Conservation (phyloP, 1,140 invertebrate species). For the Drosophila pruinosa region DNA sequence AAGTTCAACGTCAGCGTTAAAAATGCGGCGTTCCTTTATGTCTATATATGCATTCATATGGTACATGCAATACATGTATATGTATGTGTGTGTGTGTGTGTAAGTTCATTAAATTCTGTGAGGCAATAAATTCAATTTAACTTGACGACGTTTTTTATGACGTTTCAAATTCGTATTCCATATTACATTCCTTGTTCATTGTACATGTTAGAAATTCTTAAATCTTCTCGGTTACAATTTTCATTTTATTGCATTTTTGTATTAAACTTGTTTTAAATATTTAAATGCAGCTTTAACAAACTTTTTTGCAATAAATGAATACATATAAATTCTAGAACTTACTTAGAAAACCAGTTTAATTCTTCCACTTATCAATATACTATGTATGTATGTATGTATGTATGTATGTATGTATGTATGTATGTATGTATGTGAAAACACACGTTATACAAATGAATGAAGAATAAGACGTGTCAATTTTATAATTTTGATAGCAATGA, state of each 20-base stretch:
- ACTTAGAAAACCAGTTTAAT: not conserved
- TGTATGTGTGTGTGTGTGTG: slow-evolving; percentile 1
- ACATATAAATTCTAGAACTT: not conserved
- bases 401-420: no score
- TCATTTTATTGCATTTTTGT: not conserved
- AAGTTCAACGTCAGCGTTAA: slow-evolving; percentile 15
- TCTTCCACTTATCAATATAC: no score
- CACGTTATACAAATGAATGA: no score
- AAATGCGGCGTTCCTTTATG: slow-evolving; percentile 42
- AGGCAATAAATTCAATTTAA: slow-evolving; percentile 62
- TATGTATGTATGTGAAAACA: no score
- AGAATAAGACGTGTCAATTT: no score
- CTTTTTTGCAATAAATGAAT: not conserved
- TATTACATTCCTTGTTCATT: not conserved
- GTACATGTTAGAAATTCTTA: not conserved
- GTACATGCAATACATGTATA: not conserved
- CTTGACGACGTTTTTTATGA: slow-evolving; percentile 22
- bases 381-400: no score
- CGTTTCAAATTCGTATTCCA: slow-evolving; percentile 14
- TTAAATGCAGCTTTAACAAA: not conserved
- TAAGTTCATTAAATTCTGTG: slow-evolving; percentile 58
- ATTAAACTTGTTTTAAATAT: not conserved
- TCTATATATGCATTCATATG: not conserved
- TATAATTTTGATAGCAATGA: no score
- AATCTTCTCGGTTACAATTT: not conserved